phyloP scores from a whole-genome alignment of 2,113 vertebrate species.

The Fregata magnificens region DNA sequence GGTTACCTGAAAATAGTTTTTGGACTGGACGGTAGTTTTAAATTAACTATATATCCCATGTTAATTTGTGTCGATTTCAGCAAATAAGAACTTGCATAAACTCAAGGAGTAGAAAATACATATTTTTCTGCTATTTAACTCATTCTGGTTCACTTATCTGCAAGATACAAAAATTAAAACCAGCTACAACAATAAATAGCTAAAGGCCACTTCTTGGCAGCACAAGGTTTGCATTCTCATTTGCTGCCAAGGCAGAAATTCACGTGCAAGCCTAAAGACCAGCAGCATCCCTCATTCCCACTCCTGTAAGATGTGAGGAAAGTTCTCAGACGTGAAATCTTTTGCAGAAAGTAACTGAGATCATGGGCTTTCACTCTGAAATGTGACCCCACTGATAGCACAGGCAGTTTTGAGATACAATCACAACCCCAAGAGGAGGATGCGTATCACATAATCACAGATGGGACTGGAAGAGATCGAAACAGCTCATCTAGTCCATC shows the following conservation, averaged over 20 bases:
- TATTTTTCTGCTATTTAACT: background rate
- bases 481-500: background rate
- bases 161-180: background rate
- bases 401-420: background rate
- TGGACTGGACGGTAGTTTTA: background rate
- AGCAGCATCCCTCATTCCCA: background rate
- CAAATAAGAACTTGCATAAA: background rate
- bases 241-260: background rate
- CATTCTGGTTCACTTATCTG: background rate
- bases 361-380: background rate
- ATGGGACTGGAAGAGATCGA: background rate
- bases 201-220: background rate
- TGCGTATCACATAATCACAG: background rate
- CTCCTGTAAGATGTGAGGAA: background rate
- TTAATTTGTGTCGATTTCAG: background rate
- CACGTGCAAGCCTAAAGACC: background rate
- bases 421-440: background rate
- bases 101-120: background rate
- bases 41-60: background rate
- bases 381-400: background rate
- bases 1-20: background rate
- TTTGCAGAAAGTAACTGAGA: background rate
- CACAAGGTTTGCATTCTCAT: background rate
- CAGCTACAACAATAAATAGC: background rate
- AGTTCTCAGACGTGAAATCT: background rate